Evolutionary conservation across 2,888 invertebrate species (phyloP).

Genomic region (Coelogynopora nodosa): DNA sequence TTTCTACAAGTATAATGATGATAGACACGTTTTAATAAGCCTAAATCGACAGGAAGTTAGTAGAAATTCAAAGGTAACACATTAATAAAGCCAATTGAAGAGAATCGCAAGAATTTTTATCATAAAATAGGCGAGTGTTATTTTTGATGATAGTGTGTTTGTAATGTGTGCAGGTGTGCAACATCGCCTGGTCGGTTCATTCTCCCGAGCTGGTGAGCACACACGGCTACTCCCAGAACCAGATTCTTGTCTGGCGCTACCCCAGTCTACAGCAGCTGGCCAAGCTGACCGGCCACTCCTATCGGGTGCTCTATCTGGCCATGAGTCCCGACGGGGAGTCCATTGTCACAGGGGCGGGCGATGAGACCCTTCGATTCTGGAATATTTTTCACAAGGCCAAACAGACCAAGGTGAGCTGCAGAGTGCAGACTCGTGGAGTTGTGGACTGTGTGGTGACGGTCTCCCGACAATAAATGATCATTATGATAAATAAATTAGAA

Average conservation of each 20-base stretch:
- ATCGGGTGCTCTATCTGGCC: conserved; percentile 87
- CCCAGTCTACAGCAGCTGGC: conserved; percentile 93
- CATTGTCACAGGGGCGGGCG: conserved; percentile 96
- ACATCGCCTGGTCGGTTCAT: conserved; percentile 97
- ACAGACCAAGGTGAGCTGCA: conserved; percentile 65
- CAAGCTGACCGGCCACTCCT: conserved; percentile 91
- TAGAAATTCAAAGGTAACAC: no score
- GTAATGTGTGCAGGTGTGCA: conserved; percentile 70
- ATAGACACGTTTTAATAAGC: no score
- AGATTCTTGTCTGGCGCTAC: conserved; percentile 97
- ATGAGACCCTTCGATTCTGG: conserved; percentile 96
- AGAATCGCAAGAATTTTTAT: neutral
- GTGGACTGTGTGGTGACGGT: no score
- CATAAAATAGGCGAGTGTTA: neutral
- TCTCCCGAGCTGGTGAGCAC: conserved; percentile 94
- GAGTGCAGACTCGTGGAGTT: no score
- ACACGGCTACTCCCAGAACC: conserved; percentile 96
- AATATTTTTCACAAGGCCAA: conserved; percentile 96
- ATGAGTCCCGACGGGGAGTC: conserved; percentile 96
- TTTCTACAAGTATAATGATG: no score
- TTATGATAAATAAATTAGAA: no score
- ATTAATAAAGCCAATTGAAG: no score
- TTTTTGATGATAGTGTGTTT: neutral
- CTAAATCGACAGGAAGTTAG: no score
- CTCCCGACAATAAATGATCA: no score